Evolutionary conservation across 2,113 vertebrate genomes (phyloP).

Genomic region (Microtus oregoni): DNA sequence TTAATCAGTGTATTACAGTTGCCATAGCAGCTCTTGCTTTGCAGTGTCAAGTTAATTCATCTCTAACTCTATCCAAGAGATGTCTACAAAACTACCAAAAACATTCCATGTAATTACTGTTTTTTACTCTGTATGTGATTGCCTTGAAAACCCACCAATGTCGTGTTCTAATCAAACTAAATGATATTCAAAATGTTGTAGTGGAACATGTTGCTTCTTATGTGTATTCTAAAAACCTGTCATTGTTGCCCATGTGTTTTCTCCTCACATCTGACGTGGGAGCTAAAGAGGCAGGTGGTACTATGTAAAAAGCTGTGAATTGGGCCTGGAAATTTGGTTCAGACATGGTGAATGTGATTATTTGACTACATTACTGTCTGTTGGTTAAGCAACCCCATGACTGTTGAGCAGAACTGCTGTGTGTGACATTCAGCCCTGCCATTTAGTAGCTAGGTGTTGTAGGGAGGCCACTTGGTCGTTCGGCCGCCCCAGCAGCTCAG

Average conservation of each 20-base stretch:
- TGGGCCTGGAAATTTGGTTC: not conserved
- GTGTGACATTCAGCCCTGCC: not conserved
- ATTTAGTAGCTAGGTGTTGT: not conserved
- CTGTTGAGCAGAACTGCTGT: not conserved
- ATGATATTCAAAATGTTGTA: not conserved
- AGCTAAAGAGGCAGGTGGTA: not conserved
- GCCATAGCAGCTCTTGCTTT: not conserved
- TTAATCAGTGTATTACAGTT: not conserved
- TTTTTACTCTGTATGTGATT: slow-evolving; percentile 9
- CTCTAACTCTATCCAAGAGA: not conserved
- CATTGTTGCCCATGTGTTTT: not conserved
- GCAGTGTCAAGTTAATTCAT: not conserved
- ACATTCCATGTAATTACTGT: not conserved
- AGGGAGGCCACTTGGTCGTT: no score
- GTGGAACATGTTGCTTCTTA: not conserved
- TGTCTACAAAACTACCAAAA: not conserved
- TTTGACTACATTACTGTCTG: not conserved
- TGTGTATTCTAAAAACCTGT: not conserved
- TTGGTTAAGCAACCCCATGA: not conserved
- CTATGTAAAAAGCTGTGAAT: not conserved
- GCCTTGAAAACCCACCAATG: not conserved
- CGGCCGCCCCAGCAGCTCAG: no score
- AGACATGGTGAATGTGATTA: not conserved
- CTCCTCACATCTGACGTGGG: not conserved
- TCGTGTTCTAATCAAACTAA: not conserved